Conservation (phyloP, 2,888 invertebrate genomes). For the Portevinia maculata region DNA sequence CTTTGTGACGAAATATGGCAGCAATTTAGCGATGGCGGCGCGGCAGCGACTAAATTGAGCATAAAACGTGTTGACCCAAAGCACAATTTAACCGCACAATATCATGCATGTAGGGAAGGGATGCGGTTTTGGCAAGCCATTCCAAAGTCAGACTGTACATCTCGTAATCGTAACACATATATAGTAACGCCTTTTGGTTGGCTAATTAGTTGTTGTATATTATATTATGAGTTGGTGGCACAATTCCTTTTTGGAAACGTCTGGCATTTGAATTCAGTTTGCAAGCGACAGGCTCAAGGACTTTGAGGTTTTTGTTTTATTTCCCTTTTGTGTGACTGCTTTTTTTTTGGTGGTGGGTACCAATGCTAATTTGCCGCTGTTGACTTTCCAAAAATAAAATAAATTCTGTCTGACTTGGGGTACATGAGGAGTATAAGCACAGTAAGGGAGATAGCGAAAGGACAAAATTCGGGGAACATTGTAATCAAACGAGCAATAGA, state of each 20-base stretch:
- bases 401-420: too few species aligned
- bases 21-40: constrained; percentile 13
- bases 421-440: too few species aligned
- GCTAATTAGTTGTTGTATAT: constrained; percentile 44
- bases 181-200: constrained; percentile 6
- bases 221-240: background rate
- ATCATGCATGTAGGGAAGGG: constrained; percentile 17
- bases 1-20: constrained; percentile 27
- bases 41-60: background rate
- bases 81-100: constrained; percentile 23
- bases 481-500: too few species aligned
- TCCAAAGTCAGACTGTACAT: constrained; percentile 9
- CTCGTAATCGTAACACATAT: background rate
- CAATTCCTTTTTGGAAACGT: constrained; percentile 19
- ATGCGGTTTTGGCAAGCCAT: constrained; percentile 7
- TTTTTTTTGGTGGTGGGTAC: too few species aligned
- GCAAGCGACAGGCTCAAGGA: constrained; percentile 36
- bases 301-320: constrained; percentile 40
- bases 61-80: constrained; percentile 42
- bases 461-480: too few species aligned
- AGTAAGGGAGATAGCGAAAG: too few species aligned
- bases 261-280: constrained; percentile 23
- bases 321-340: too few species aligned
- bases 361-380: too few species aligned
- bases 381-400: too few species aligned